Evolutionary conservation across 2,113 vertebrate genomes (phyloP).

Genomic region (Anolis carolinensis): DNA sequence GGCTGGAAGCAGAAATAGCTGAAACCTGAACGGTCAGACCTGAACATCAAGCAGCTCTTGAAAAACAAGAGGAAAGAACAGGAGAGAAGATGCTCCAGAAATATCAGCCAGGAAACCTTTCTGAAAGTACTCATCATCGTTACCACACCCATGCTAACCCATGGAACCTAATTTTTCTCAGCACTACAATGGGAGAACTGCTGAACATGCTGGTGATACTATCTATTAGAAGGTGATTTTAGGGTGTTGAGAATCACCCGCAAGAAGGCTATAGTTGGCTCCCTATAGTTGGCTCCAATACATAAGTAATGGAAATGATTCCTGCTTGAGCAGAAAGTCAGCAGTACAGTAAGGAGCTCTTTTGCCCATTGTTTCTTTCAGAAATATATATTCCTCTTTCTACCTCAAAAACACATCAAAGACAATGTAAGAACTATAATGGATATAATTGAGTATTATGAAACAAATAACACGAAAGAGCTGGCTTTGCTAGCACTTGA

Average conservation of each 20-base stretch:
- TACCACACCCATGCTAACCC: conserved; percentile 12
- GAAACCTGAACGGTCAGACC: not conserved
- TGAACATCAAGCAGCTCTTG: conserved; percentile 9
- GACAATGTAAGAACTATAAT: too few species aligned
- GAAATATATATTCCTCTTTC: not conserved
- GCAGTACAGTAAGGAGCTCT: not conserved
- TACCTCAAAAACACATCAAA: too few species aligned
- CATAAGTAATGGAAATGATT: not conserved
- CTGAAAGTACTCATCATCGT: not conserved
- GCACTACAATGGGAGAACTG: not conserved
- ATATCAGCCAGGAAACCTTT: conserved; percentile 1
- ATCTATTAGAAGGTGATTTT: not conserved
- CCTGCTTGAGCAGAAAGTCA: not conserved
- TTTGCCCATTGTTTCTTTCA: not conserved
- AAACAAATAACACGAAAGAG: too few species aligned
- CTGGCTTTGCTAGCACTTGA: too few species aligned
- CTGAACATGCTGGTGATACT: conserved; percentile 1
- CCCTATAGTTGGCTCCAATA: not conserved
- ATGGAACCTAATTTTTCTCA: not conserved
- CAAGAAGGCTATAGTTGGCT: not conserved
- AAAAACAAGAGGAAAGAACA: conserved; percentile 3
- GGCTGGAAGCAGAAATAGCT: not conserved
- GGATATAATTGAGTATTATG: too few species aligned
- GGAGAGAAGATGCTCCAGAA: not conserved
- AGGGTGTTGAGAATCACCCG: not conserved